phyloP scores from a whole-genome alignment of 53 echinoderm and acorn worm genomes.

The Zoroaster sp. region DNA sequence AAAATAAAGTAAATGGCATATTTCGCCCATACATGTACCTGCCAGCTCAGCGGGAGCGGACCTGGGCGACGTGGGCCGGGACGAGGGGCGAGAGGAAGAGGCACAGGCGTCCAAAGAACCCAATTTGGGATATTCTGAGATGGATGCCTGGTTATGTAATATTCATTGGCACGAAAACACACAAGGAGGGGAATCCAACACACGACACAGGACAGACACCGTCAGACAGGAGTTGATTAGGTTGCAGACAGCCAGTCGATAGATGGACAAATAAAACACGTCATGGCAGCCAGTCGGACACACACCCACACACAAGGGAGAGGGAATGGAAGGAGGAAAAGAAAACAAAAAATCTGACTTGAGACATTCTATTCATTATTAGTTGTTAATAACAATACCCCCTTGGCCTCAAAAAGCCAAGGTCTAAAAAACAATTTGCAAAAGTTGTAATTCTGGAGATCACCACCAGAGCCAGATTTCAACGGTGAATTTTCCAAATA shows the following conservation, averaged over 20 bases:
- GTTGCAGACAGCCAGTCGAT: neutral
- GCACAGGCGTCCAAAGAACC: slow-evolving; percentile 55
- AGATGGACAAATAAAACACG: slow-evolving; percentile 5
- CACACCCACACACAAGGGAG: neutral
- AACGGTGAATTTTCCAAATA: too few relatives aligned
- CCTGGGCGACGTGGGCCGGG: slow-evolving; percentile 60
- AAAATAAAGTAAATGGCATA: slow-evolving; percentile 15
- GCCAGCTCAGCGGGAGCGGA: slow-evolving; percentile 64
- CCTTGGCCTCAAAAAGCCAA: neutral
- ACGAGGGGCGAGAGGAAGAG: slow-evolving; percentile 44
- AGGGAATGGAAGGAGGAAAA: neutral
- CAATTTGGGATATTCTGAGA: slow-evolving; percentile 65
- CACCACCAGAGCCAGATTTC: too few relatives aligned
- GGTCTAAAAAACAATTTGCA: neutral
- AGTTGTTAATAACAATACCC: neutral
- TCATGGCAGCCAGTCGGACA: slow-evolving; percentile 10
- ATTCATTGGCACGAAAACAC: neutral
- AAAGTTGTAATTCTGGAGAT: neutral
- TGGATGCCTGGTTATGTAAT: slow-evolving; percentile 50
- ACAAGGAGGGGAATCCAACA: too few relatives aligned
- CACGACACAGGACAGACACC: neutral
- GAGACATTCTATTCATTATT: slow-evolving; percentile 7
- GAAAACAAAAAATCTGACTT: slow-evolving; percentile 9
- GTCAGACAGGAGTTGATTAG: neutral
- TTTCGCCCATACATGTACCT: slow-evolving; percentile 63